Percentiles rank a stretch among this genome's conserved stretches.
These are phyloP conservation scores for Beroe forskalii DNA, from an alignment of 37 sponge, comb jelly and placozoan species.

Conservation along the genomic window DNA sequence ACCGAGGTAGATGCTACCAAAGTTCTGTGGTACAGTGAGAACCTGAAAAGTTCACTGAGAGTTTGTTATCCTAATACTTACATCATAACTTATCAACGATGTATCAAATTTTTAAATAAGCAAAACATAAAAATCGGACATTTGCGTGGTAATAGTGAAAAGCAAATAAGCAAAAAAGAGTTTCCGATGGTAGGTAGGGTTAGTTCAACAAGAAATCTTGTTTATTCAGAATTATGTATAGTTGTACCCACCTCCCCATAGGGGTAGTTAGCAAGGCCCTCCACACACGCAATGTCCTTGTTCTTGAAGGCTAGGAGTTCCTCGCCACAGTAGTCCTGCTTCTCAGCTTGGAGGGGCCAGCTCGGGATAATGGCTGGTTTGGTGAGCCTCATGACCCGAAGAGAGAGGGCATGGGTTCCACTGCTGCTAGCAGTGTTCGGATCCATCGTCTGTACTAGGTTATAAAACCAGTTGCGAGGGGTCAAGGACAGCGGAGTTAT, in stretches of 20 bases:
- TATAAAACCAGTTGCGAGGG: neutral
- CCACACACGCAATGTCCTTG: constrained; percentile 15
- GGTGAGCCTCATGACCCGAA: constrained; percentile 46
- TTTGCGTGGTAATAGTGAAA: no score
- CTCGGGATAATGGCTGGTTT: constrained; percentile 46
- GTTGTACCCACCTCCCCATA: constrained; percentile 36
- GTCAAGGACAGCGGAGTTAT: no score
- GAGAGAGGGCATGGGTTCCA: constrained; percentile 2
- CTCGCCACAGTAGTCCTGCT: constrained; percentile 30
- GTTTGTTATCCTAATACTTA: neutral
- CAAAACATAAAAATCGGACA: no score
- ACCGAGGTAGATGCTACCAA: constrained; percentile 76
- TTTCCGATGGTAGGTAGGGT: no score
- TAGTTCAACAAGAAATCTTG: no score
- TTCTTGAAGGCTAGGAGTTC: neutral
- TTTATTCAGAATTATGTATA: no score
- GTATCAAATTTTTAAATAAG: no score
- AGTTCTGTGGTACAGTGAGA: constrained; percentile 27
- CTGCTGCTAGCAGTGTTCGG: constrained; percentile 7
- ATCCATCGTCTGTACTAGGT: neutral
- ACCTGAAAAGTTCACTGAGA: neutral
- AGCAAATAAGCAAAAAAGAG: no score
- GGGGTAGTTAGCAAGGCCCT: neutral
- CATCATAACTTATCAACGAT: no score
- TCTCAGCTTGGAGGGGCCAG: constrained; percentile 28